Base-by-base conservation (phyloP, 2,888 invertebrate species). In the Mesochorus sp. region DNA sequence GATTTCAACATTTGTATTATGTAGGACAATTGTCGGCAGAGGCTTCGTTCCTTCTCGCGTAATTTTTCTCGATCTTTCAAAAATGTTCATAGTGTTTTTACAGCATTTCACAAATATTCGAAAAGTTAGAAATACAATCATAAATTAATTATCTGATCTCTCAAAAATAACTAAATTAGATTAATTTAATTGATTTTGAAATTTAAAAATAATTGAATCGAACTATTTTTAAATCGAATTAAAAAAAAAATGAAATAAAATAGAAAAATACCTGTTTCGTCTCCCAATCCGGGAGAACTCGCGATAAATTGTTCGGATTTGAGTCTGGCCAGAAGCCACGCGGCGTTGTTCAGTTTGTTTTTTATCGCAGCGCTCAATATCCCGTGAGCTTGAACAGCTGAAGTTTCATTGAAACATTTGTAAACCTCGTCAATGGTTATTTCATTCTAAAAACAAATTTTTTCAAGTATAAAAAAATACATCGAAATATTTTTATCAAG, bases 11-110 rank as follows among this genome's bases (percentile, higher is more conserved):
- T 91, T 42, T 92, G 92, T 0, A 93, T 91, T 6, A 94, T 89
- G 28, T 93, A 92, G 39, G 93, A 92, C 44, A 94, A 84, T 80
- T 94, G 94, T n/a, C 92, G 92, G 81, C 93, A 94, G 24, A 94
- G 88, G 10, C 92, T 93, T 47, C 92, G 91, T 85, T 94, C 94
- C 82, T 93, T 92, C 0, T 89, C 88, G 82, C 92, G 93, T 49
- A 94, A 85, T 78, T 91, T 88, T 55, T 92, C 92, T 55, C 91
- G 87, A 73, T 85, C 91, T 92, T 39, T 19, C 6, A 77, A 70
- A 28, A 10, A 14, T 19, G n/a, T 19, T 14, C 1, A 44, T 39
- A 5, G 4, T 5, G 3, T 31, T 14, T 17, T 31, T 55, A n/a
- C 1, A n/a, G 12, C 8, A 37, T n/a, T 37, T 21, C 1, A 1